phyloP scores from a whole-genome alignment of 2,113 vertebrate genomes.

The Pseudopipra pipra region DNA sequence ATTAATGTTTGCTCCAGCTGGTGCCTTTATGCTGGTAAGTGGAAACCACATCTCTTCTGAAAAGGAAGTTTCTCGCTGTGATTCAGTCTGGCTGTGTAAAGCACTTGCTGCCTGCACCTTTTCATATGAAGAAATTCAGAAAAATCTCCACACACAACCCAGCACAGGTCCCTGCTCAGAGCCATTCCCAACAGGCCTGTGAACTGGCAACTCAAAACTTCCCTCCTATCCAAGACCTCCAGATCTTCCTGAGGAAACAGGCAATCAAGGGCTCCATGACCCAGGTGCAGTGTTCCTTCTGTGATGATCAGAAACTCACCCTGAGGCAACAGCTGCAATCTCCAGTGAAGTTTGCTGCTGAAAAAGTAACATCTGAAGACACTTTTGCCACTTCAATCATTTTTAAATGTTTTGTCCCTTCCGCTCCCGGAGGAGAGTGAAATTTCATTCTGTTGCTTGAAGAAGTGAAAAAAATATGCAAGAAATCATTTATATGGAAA shows the following conservation, averaged over 20 bases:
- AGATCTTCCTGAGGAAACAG: not conserved
- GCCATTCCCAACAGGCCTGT: accelerated
- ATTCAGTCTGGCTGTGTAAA: not conserved
- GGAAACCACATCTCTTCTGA: not conserved
- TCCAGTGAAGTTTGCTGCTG: not conserved
- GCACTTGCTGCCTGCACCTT: not conserved
- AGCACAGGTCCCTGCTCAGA: not conserved
- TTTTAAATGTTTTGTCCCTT: not conserved
- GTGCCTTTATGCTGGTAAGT: not conserved
- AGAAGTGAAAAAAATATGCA: not conserved
- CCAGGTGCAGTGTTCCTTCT: not conserved
- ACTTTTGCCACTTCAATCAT: not conserved
- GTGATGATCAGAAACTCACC: not conserved
- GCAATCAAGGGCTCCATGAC: not conserved
- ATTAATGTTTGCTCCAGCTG: not conserved
- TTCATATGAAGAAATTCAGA: not conserved
- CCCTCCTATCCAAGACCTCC: not conserved
- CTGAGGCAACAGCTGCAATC: not conserved
- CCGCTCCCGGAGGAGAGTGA: not conserved
- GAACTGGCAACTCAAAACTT: not conserved
- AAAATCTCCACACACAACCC: not conserved
- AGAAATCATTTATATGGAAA: not conserved
- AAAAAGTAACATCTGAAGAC: not conserved
- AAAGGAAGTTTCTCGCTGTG: not conserved
- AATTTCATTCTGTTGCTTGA: not conserved